A percentile compares a stretch with the other conserved stretches of the same genome.
These are phyloP conservation scores for Hyalella azteca DNA, from an alignment of 2,888 invertebrate genomes.

Conservation along the genomic window DNA sequence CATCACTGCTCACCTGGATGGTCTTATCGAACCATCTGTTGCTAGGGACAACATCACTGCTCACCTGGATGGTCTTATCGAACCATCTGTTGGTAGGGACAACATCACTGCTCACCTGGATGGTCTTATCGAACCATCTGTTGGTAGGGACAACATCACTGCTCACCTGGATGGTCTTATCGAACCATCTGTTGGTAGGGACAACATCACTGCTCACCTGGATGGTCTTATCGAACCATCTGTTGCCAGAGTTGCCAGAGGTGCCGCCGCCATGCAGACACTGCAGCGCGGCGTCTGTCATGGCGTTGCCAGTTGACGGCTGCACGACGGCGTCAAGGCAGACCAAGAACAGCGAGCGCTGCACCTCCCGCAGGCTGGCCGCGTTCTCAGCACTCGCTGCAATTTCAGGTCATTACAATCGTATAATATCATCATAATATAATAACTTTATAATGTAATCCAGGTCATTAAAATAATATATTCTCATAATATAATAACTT, in stretches of 20 bases:
- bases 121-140: too few relatives aligned
- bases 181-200: too few relatives aligned
- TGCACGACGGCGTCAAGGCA: conserved; percentile 64
- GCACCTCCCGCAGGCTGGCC: conserved; percentile 63
- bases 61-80: too few relatives aligned
- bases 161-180: too few relatives aligned
- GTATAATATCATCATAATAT: neutral
- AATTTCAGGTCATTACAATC: neutral
- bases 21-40: conserved; percentile 67
- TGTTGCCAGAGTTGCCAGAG: conserved; percentile 65
- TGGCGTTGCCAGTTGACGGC: conserved; percentile 45
- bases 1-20: conserved; percentile 64
- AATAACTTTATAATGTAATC: too few relatives aligned
- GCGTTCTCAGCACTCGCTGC: conserved; percentile 61
- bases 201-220: conserved; percentile 65
- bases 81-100: too few relatives aligned
- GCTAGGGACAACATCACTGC: conserved; percentile 64
- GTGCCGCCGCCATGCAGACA: conserved; percentile 66
- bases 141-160: too few relatives aligned
- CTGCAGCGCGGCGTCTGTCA: conserved; percentile 61
- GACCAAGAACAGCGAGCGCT: conserved; percentile 65
- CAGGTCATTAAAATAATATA: too few relatives aligned
- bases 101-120: too few relatives aligned
- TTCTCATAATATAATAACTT: too few relatives aligned
- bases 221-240: conserved; percentile 66